These are phyloP conservation scores for Chrysolina oricalcia DNA, from an alignment of 2,888 invertebrate species.

Conservation along the genomic window DNA sequence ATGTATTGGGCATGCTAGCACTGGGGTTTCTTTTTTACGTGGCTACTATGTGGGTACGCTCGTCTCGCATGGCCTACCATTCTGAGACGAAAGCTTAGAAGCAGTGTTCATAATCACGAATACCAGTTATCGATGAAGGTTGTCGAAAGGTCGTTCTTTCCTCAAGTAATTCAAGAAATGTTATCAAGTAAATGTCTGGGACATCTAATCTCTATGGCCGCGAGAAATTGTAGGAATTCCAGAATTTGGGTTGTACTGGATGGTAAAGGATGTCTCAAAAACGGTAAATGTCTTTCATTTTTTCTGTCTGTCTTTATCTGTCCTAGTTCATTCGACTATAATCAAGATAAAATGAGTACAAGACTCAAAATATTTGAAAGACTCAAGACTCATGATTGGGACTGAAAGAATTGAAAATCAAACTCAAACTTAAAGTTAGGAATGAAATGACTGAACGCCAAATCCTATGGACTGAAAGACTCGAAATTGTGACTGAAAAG, in stretches of 20 bases:
- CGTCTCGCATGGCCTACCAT: neutral
- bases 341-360: too few relatives aligned
- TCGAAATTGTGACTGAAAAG: too few relatives aligned
- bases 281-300: too few relatives aligned
- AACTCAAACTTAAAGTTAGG: too few relatives aligned
- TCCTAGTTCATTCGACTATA: too few relatives aligned
- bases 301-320: too few relatives aligned
- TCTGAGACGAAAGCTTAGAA: conserved; percentile 4
- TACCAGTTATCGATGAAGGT: conserved; percentile 13
- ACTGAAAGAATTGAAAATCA: too few relatives aligned
- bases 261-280: too few relatives aligned
- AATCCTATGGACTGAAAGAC: too few relatives aligned
- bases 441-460: too few relatives aligned
- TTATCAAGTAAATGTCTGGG: neutral
- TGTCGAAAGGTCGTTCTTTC: conserved; percentile 3
- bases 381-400: too few relatives aligned
- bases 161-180: neutral
- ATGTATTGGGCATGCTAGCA: conserved; percentile 44
- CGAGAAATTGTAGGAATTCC: neutral
- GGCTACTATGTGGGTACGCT: conserved; percentile 3
- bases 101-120: neutral
- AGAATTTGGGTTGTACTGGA: neutral
- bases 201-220: neutral
- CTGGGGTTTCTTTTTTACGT: conserved; percentile 24
- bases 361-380: too few relatives aligned